A percentile compares a stretch with the other conserved stretches of the same genome.
Evolutionary conservation across 2,888 invertebrate genomes (phyloP).

Genomic region (Tipula helvola): DNA sequence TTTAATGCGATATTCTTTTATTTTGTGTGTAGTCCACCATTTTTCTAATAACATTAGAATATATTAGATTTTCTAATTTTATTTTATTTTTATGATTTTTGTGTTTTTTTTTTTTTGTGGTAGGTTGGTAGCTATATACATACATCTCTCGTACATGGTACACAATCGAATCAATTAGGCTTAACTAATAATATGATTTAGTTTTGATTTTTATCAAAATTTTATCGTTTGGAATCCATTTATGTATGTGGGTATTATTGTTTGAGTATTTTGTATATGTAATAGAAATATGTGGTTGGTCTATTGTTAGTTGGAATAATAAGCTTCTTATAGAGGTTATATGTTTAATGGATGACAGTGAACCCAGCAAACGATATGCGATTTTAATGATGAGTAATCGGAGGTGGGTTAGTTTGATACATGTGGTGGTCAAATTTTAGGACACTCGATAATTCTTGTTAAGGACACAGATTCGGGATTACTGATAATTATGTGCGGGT

Average conservation of each 20-base stretch:
- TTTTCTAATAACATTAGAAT: neutral
- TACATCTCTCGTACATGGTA: neutral
- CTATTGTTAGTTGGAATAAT: neutral
- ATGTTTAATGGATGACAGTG: neutral
- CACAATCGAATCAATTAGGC: neutral
- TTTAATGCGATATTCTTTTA: neutral
- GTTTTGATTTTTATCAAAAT: constrained; percentile 4
- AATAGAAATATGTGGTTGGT: neutral
- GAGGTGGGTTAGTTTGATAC: neutral
- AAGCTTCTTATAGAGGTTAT: neutral
- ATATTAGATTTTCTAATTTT: neutral
- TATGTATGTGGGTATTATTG: neutral
- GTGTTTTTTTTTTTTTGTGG: neutral
- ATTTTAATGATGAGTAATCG: neutral
- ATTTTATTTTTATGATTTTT: neutral
- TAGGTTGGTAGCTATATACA: neutral
- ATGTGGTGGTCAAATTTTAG: neutral
- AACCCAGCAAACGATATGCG: neutral
- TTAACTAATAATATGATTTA: constrained; percentile 4
- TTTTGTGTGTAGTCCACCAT: neutral
- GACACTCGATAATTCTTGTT: neutral
- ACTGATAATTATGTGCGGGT: too few species aligned
- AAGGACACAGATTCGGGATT: neutral
- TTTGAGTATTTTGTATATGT: neutral
- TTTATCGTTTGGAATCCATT: neutral